Conservation (phyloP, 2,888 invertebrate genomes). For the Amblyjoppa proteus region DNA sequence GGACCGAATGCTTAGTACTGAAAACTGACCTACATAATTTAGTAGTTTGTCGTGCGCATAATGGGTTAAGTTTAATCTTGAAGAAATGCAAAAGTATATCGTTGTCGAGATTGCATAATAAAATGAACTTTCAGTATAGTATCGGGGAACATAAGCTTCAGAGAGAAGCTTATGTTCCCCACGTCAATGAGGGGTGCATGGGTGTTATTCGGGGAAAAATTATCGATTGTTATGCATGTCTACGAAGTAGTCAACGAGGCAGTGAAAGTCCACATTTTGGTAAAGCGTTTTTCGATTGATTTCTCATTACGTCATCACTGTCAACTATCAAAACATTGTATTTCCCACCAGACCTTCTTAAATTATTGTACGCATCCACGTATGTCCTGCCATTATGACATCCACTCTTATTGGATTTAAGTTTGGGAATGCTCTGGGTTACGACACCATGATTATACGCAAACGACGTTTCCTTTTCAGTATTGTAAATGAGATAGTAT, state of each 20-base stretch:
- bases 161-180: not conserved
- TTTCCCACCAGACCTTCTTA: not conserved
- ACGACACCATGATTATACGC: too few relatives aligned
- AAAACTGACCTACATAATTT: not conserved
- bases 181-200: not conserved
- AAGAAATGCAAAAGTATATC: conserved; percentile 16
- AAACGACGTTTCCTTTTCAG: too few relatives aligned
- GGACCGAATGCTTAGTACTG: not conserved
- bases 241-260: not conserved
- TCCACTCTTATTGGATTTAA: too few relatives aligned
- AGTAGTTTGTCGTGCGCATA: not conserved
- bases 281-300: not conserved
- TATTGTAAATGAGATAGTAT: too few relatives aligned
- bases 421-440: too few relatives aligned
- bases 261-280: not conserved
- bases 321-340: not conserved
- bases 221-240: not conserved
- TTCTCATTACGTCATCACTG: not conserved
- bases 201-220: not conserved
- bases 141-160: not conserved
- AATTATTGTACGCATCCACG: not conserved
- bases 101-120: not conserved
- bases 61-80: not conserved
- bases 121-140: not conserved
- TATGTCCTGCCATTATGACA: too few relatives aligned